Evolutionary conservation across 2,797 vertebrate species (phyloP).

Genomic region (Peromyscus nudipes): DNA sequence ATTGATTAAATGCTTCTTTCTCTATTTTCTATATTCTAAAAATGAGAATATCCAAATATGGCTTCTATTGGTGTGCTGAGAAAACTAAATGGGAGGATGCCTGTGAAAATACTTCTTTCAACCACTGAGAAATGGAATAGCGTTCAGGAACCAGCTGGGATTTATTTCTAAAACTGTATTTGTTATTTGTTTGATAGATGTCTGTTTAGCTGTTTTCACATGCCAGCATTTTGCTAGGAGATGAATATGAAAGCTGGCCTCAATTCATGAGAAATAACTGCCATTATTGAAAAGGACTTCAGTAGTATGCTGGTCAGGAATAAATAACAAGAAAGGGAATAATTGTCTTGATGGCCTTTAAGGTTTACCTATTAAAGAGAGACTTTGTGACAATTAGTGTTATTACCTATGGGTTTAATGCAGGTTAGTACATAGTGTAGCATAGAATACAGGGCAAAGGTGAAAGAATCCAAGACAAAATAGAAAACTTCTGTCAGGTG

Average conservation of each 20-base stretch:
- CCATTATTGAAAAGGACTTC: background rate
- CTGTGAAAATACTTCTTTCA: constrained; percentile 24
- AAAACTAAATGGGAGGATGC: constrained; percentile 6
- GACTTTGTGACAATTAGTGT: background rate
- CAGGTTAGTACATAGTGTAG: background rate
- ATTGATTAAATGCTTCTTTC: constrained; percentile 16
- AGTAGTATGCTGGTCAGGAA: background rate
- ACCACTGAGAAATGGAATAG: background rate
- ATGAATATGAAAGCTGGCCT: constrained; percentile 10
- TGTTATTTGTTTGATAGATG: constrained; percentile 43
- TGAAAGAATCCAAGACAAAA: constrained; percentile 14
- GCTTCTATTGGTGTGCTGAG: background rate
- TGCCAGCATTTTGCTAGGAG: background rate
- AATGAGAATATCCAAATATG: background rate
- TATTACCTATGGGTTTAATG: background rate
- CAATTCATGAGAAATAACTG: constrained; percentile 38
- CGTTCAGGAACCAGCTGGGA: background rate
- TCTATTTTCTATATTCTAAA: constrained; percentile 34
- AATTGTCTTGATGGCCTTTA: background rate
- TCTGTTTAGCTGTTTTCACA: background rate
- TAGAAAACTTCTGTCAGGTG: background rate
- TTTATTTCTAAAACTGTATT: constrained; percentile 51
- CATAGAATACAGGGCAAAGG: background rate
- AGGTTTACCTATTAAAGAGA: background rate
- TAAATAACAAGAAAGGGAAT: background rate